Base-by-base conservation (phyloP, 2,888 invertebrate genomes). In the Eubasilissa splendida region DNA sequence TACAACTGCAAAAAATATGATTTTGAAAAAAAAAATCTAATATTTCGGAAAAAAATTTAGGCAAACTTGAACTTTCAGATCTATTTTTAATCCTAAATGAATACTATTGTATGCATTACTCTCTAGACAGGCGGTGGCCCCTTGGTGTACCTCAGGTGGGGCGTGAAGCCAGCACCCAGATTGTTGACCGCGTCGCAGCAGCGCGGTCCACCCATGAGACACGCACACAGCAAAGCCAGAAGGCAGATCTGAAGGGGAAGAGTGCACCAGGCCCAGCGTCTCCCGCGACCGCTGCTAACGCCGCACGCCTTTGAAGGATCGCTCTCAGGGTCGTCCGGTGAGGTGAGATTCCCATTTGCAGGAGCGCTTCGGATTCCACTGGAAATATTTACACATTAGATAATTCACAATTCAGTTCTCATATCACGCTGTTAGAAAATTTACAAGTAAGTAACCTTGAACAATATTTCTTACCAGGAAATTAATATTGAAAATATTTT, bases 171-270 rank as follows among this genome's bases (percentile, higher is more conserved):
- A 85, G 95, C 91, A 76, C 94, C 93, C 84, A 95, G 92, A 78
- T 94, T 95, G 89, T 96, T 95, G 85, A 95, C 91, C 78, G 93
- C 92, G 86, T 95, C 95, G 88, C 95, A 96, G 88, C 95, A 96
- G 73, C 94, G 92, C 0, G 95, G 95, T 7, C 94, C 92, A 85
- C 95, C 95, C 31, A 95, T 91, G 59, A 95, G 90, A 88, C 94
- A 95, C 12, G 94, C 95, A 83, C 94, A 93, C 74, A 95, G 91
- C 58, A 96, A 88, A 0, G 95, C 93, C 70, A 95, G 91, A 77
- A 96, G 89, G 80, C 94, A 95, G 84, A 95, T 87, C 85, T 95
- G 95, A 86, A 96, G 94, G 76, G 95, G 95, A 83, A 95, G 87
- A n/a, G 95, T 93, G 63, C 95, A 92, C 93, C 94, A 94, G 83